These are phyloP conservation scores for Polymixis lichenea DNA, from an alignment of 2,888 invertebrate genomes.

Conservation along the genomic window DNA sequence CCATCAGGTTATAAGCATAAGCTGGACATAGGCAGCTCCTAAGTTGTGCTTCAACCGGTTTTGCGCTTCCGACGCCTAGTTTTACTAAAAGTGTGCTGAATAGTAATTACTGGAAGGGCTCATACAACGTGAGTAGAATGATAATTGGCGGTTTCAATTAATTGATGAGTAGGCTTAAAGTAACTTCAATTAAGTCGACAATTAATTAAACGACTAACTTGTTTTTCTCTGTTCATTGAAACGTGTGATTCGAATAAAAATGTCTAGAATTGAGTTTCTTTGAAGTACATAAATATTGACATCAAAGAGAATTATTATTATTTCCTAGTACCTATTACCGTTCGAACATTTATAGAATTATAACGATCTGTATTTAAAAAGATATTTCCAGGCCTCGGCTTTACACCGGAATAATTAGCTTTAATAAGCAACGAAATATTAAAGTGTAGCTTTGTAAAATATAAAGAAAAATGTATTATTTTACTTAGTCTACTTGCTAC, in stretches of 20 bases:
- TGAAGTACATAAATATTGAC: constrained; percentile 15
- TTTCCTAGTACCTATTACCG: neutral
- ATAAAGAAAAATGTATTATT: constrained; percentile 35
- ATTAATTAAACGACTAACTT: constrained; percentile 27
- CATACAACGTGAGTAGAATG: too few species aligned
- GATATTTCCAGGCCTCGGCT: constrained; percentile 11
- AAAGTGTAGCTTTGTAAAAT: constrained; percentile 37
- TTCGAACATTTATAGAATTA: neutral
- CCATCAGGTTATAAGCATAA: neutral
- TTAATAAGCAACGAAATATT: constrained; percentile 35
- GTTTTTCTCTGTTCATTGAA: constrained; percentile 13
- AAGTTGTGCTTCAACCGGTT: neutral
- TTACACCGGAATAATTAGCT: constrained; percentile 34
- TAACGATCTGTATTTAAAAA: neutral
- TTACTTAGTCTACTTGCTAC: constrained; percentile 48
- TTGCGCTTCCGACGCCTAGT: neutral
- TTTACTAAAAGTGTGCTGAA: constrained; percentile 1
- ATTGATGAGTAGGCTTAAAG: constrained; percentile 8
- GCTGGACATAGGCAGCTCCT: neutral
- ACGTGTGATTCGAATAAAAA: constrained; percentile 13
- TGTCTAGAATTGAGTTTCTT: neutral
- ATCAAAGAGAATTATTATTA: constrained; percentile 37
- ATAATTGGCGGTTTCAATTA: neutral
- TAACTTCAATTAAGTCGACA: constrained; percentile 28
- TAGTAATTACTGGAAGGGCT: neutral